phyloP scores from a whole-genome alignment of 1,140 invertebrate genomes.

The Gonatopus flavifemur region DNA sequence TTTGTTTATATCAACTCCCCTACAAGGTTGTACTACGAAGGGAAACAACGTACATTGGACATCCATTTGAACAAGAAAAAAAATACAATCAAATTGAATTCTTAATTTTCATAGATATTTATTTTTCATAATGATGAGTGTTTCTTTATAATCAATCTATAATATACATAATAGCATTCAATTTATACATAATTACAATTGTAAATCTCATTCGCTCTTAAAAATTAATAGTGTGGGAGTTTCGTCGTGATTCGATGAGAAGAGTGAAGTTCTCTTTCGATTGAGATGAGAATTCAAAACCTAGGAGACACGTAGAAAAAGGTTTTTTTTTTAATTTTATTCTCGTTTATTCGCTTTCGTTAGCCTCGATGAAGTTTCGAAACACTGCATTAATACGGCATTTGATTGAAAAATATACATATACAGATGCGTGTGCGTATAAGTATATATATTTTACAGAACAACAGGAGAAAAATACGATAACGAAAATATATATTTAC shows the following conservation, averaged over 20 bases:
- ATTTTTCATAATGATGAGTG: constrained; percentile 58
- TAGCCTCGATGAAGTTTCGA: too few species aligned
- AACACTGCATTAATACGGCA: too few species aligned
- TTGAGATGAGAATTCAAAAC: constrained; percentile 35
- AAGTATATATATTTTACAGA: constrained; percentile 10
- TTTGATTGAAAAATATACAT: constrained; percentile 11
- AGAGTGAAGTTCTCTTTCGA: constrained; percentile 8
- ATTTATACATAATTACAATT: constrained; percentile 61
- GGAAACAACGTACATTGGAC: background rate
- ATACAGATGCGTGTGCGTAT: constrained; percentile 4
- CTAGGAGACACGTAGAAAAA: constrained; percentile 44
- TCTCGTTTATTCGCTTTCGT: constrained; percentile 1
- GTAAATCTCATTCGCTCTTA: constrained; percentile 51
- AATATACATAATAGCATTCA: constrained; percentile 60
- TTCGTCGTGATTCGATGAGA: constrained; percentile 30
- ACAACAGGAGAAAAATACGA: too few species aligned
- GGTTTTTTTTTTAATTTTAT: background rate
- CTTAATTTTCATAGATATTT: constrained; percentile 55
- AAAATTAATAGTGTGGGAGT: constrained; percentile 46
- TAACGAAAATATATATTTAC: constrained; percentile 36
- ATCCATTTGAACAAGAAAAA: too few species aligned
- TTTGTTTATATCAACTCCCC: background rate
- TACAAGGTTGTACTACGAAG: background rate
- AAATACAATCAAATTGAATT: too few species aligned
- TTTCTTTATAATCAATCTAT: constrained; percentile 61